phyloP scores from a whole-genome alignment of 1,140 invertebrate genomes.

The Anastrepha obliqua region DNA sequence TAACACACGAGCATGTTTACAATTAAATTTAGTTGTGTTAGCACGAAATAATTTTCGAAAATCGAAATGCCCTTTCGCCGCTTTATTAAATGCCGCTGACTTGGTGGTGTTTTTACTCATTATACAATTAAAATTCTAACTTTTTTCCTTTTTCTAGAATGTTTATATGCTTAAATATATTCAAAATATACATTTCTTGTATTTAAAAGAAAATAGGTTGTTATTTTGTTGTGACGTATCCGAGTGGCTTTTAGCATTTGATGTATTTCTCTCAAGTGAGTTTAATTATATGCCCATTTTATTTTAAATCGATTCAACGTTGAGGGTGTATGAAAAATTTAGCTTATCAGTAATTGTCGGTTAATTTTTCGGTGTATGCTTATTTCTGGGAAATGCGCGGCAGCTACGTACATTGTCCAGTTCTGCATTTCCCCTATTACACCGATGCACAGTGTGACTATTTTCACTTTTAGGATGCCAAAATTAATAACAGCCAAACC shows the following conservation, averaged over 20 bases:
- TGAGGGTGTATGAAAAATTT: background rate
- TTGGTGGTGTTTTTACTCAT: slow-evolving; percentile 1
- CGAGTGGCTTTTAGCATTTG: background rate
- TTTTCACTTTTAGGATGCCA: too few species aligned
- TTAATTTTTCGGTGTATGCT: background rate
- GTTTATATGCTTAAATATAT: background rate
- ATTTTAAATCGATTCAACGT: background rate
- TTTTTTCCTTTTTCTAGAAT: background rate
- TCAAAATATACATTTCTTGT: background rate
- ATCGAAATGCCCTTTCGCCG: slow-evolving; percentile 24
- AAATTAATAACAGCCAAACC: too few species aligned
- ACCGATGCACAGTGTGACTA: too few species aligned
- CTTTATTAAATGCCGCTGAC: background rate
- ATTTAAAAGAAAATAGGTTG: background rate
- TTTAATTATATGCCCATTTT: background rate
- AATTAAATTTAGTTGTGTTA: background rate
- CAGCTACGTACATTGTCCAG: too few species aligned
- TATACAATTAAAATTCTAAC: background rate
- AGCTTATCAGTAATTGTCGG: background rate
- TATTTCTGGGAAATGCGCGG: too few species aligned
- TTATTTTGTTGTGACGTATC: slow-evolving; percentile 16
- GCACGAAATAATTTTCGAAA: slow-evolving; percentile 39
- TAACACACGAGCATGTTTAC: slow-evolving; percentile 11
- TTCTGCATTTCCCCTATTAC: too few species aligned
- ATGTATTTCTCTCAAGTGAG: background rate